A percentile compares a stretch with the other conserved stretches of the same genome.
phyloP scores from a whole-genome alignment of 2,888 invertebrate species.

The Andricus curvator region DNA sequence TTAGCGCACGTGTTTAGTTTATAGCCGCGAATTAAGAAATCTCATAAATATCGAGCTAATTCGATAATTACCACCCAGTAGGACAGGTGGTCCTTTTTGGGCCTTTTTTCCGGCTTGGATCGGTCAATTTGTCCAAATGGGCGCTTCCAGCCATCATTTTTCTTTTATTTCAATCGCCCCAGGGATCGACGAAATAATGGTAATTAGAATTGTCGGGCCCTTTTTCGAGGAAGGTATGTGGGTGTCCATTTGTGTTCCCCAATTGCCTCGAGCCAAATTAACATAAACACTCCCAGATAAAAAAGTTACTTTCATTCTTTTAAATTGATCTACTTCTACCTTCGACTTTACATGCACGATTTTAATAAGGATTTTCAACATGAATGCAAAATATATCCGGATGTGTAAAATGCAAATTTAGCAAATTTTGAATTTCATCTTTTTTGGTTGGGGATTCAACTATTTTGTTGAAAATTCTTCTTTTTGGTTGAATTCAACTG shows the following conservation, averaged over 20 bases:
- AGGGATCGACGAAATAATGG: conserved; percentile 35
- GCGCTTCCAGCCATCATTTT: conserved; percentile 33
- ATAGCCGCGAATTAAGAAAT: conserved; percentile 17
- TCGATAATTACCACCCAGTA: conserved; percentile 41
- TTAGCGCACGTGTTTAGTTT: neutral
- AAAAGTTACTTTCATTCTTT: conserved; percentile 14
- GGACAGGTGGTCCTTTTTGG: conserved; percentile 42
- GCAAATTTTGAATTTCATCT: no score
- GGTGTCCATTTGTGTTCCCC: conserved; percentile 19
- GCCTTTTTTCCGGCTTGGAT: conserved; percentile 13
- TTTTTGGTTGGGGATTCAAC: no score
- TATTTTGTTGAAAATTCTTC: no score
- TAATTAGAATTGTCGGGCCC: conserved; percentile 40
- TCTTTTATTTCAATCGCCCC: conserved; percentile 28
- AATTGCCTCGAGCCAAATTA: conserved; percentile 29
- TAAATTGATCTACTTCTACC: conserved; percentile 17
- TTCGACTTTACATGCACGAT: neutral
- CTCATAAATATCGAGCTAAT: conserved; percentile 43
- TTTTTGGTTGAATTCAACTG: no score
- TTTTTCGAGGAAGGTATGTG: conserved; percentile 35
- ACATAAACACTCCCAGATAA: conserved; percentile 24
- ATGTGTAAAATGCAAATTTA: neutral
- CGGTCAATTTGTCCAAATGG: conserved; percentile 44
- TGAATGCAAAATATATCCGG: neutral
- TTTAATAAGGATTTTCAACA: neutral